Evolutionary conservation across 2,888 invertebrate genomes (phyloP).

Genomic region (Girardia tigrina): DNA sequence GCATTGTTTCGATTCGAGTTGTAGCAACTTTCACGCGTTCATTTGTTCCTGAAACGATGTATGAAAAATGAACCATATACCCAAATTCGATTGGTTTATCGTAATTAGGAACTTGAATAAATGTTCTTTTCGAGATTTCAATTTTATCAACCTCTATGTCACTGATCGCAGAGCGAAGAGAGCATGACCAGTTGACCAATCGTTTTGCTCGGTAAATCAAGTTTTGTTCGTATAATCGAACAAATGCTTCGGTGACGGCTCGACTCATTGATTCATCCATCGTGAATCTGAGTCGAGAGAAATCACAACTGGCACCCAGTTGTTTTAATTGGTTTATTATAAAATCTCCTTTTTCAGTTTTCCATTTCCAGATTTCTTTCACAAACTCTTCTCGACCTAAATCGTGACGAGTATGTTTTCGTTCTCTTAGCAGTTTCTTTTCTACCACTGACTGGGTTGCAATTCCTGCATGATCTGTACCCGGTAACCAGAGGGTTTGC

Average conservation of each 20-base stretch:
- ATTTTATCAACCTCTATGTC: slow-evolving; percentile 70
- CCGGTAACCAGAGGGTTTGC: slow-evolving; percentile 85
- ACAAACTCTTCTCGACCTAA: slow-evolving; percentile 84
- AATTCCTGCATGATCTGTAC: slow-evolving; percentile 96
- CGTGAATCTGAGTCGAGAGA: slow-evolving; percentile 82
- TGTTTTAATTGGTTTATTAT: slow-evolving; percentile 71
- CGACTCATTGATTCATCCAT: slow-evolving; percentile 68
- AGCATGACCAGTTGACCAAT: slow-evolving; percentile 95
- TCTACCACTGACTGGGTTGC: slow-evolving; percentile 91
- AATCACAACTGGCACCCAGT: slow-evolving; percentile 81
- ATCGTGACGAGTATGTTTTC: slow-evolving; percentile 72
- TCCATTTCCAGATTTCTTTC: slow-evolving; percentile 87
- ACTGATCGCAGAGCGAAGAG: slow-evolving; percentile 86
- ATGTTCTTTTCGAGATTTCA: slow-evolving; percentile 69
- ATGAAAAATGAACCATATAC: slow-evolving; percentile 76
- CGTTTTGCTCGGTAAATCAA: slow-evolving; percentile 81
- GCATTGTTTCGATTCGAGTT: slow-evolving; percentile 92
- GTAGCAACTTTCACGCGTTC: slow-evolving; percentile 78
- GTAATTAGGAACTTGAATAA: slow-evolving; percentile 77
- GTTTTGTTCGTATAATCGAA: slow-evolving; percentile 70
- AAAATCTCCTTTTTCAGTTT: slow-evolving; percentile 63
- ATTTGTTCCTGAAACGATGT: slow-evolving; percentile 57
- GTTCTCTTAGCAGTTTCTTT: slow-evolving; percentile 77
- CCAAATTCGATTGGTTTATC: slow-evolving; percentile 80
- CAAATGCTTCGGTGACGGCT: slow-evolving; percentile 85